Percentiles rank a stretch among this genome's conserved stretches.
phyloP scores from a whole-genome alignment of 2,888 invertebrate species.

The Adela reaumurella region DNA sequence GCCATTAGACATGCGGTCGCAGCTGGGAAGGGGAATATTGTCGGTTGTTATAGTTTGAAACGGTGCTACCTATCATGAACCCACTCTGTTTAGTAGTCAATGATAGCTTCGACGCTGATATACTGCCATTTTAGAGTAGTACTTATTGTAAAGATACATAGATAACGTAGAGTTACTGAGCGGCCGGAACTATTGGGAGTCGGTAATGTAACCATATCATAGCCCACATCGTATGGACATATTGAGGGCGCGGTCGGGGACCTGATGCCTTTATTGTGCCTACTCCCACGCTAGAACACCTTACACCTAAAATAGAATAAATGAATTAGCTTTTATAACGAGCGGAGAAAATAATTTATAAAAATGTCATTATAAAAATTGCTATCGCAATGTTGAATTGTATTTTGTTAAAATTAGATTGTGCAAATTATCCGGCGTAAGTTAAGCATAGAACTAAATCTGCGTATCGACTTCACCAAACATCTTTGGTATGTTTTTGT shows the following conservation, averaged over 20 bases:
- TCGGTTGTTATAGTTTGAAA: slow-evolving; percentile 16
- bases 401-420: neutral
- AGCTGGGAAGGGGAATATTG: neutral
- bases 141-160: neutral
- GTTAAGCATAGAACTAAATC: neutral
- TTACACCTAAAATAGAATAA: neutral
- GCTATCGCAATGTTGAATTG: neutral
- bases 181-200: too few species aligned
- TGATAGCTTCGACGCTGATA: slow-evolving; percentile 36
- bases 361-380: neutral
- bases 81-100: slow-evolving; percentile 39
- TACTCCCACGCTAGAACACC: neutral
- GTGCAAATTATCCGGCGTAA: neutral
- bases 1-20: neutral
- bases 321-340: slow-evolving; percentile 43
- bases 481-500: slow-evolving; percentile 51
- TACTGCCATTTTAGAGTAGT: slow-evolving; percentile 28
- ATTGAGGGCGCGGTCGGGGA: neutral
- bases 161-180: too few species aligned
- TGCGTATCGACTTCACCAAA: slow-evolving; percentile 10
- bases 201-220: neutral
- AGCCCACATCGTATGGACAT: too few species aligned
- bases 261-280: neutral
- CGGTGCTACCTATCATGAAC: slow-evolving; percentile 40
- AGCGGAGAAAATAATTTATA: slow-evolving; percentile 14